These are phyloP conservation scores for Bilobella aurantiaca DNA, from an alignment of 1,140 invertebrate genomes.

Conservation along the genomic window DNA sequence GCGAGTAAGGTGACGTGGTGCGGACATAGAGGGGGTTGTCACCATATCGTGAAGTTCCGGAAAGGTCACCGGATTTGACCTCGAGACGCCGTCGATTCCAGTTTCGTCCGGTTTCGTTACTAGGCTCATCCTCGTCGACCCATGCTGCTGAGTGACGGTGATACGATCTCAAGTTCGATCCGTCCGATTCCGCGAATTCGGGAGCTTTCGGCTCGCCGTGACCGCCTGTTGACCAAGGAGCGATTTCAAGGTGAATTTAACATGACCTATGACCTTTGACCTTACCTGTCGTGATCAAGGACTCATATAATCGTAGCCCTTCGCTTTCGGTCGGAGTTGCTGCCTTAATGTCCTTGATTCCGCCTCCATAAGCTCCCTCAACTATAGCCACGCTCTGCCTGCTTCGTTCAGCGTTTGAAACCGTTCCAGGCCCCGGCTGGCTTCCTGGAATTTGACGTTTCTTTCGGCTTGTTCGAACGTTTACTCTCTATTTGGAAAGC, in stretches of 20 bases:
- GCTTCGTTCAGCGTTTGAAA: slow-evolving; percentile 20
- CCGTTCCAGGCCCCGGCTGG: not conserved
- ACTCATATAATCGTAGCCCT: slow-evolving; percentile 30
- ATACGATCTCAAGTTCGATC: slow-evolving; percentile 14
- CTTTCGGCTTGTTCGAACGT: not conserved
- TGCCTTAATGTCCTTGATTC: not conserved
- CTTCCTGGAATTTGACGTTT: slow-evolving; percentile 27
- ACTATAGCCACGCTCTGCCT: slow-evolving; percentile 28
- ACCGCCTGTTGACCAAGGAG: slow-evolving; percentile 18
- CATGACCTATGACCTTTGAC: not conserved
- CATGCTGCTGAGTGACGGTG: slow-evolving; percentile 33
- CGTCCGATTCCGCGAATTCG: slow-evolving; percentile 10
- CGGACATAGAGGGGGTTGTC: not conserved
- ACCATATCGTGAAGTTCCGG: not conserved
- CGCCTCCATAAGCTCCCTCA: slow-evolving; percentile 15
- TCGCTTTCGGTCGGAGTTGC: slow-evolving; percentile 18
- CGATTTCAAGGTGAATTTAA: not conserved
- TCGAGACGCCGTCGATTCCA: slow-evolving; percentile 12
- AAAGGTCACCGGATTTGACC: slow-evolving; percentile 32
- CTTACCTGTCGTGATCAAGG: slow-evolving; percentile 25
- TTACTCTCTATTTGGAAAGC: slow-evolving; percentile 6
- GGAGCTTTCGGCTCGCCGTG: slow-evolving; percentile 23
- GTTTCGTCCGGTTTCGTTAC: not conserved
- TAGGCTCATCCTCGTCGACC: slow-evolving; percentile 16
- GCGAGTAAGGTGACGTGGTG: not conserved